phyloP scores from a whole-genome alignment of 2,113 vertebrate species.

The Mustela lutreola region DNA sequence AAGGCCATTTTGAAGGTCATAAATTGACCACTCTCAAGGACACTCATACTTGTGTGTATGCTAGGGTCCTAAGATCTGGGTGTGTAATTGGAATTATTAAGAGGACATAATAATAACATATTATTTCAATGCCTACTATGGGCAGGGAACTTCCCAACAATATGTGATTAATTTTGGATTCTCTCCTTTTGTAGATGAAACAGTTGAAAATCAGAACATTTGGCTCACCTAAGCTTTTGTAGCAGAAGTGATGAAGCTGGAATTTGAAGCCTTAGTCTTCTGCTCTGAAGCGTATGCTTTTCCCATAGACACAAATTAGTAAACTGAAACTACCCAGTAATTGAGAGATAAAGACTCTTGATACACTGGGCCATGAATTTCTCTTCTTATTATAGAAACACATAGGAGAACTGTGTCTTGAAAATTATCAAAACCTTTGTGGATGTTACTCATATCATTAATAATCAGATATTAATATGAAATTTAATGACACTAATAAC shows the following conservation, averaged over 20 bases:
- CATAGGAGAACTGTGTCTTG: neutral
- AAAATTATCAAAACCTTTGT: neutral
- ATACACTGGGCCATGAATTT: neutral
- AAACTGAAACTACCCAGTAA: neutral
- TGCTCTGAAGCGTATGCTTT: neutral
- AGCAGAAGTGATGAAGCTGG: neutral
- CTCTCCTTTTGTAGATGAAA: neutral
- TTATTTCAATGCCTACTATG: neutral
- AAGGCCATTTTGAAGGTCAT: neutral
- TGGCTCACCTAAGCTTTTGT: neutral
- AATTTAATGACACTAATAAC: slow-evolving; percentile 29
- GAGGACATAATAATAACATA: neutral
- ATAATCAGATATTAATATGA: slow-evolving; percentile 12
- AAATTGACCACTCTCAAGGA: neutral
- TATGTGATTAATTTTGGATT: neutral
- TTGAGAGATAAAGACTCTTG: neutral
- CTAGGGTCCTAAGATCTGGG: neutral
- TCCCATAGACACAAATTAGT: neutral
- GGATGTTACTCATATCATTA: slow-evolving; percentile 43
- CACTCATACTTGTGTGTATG: neutral
- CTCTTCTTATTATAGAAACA: neutral
- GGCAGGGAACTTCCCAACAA: neutral
- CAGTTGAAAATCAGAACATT: neutral
- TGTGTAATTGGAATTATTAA: neutral
- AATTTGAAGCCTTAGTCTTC: neutral